Evolutionary conservation across 1,140 invertebrate genomes (phyloP).

Genomic region (Penaeus indicus): DNA sequence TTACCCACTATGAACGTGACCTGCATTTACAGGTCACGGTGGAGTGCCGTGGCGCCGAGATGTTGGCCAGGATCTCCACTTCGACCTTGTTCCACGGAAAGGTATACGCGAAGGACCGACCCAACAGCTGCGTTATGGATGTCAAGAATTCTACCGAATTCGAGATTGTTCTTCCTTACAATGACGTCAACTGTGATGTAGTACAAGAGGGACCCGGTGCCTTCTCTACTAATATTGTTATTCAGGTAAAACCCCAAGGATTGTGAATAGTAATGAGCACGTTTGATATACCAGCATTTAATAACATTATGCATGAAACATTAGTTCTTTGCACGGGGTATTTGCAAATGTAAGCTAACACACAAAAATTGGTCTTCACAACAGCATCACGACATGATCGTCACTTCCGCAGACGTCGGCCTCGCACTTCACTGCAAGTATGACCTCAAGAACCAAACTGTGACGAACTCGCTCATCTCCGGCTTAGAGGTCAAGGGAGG

Average conservation of each 20-base stretch:
- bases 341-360: too few relatives aligned
- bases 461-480: constrained; percentile 80
- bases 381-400: constrained; percentile 95
- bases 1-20: too few relatives aligned
- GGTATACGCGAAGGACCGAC: constrained; percentile 75
- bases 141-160: constrained; percentile 87
- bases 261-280: background rate
- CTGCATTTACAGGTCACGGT: constrained; percentile 74
- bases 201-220: constrained; percentile 66
- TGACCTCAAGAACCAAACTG: constrained; percentile 92
- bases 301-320: background rate
- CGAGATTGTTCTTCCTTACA: constrained; percentile 90
- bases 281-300: background rate
- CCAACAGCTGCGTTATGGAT: constrained; percentile 91
- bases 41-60: constrained; percentile 88
- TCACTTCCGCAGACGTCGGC: constrained; percentile 92
- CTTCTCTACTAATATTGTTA: constrained; percentile 67
- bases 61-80: constrained; percentile 92
- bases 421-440: constrained; percentile 93
- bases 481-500: constrained; percentile 90
- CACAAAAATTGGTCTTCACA: constrained; percentile 77
- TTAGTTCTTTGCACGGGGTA: too few relatives aligned
- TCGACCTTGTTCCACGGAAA: constrained; percentile 94
- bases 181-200: constrained; percentile 87
- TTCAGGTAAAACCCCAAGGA: constrained; percentile 54